Percentiles rank a stretch among this genome's conserved stretches.
phyloP scores from a whole-genome alignment of 2,113 vertebrate species.

The Pituophis catenifer region DNA sequence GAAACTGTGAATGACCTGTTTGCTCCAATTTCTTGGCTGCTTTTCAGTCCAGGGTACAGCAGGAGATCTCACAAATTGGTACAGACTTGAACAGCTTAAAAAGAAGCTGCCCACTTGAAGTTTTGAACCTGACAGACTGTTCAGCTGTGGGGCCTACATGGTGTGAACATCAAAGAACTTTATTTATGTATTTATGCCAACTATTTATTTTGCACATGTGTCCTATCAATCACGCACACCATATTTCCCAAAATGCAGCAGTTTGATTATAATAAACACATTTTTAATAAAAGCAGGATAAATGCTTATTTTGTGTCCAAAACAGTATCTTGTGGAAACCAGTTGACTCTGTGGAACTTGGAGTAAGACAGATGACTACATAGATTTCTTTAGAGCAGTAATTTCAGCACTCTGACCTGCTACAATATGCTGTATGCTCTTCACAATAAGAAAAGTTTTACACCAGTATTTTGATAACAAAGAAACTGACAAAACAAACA shows the following conservation, averaged over 20 bases:
- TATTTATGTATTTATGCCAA: slow-evolving; percentile 40
- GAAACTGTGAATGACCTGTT: not conserved
- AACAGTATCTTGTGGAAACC: not conserved
- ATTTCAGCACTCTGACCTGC: not conserved
- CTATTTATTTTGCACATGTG: slow-evolving; percentile 31
- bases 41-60: not conserved
- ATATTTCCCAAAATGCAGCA: not conserved
- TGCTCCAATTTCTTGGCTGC: slow-evolving; percentile 20
- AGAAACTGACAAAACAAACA: not conserved
- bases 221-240: not conserved
- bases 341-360: not conserved
- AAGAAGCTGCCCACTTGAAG: not conserved
- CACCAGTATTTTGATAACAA: not conserved
- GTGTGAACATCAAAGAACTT: not conserved
- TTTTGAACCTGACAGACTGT: slow-evolving; percentile 3
- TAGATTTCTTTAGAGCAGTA: not conserved
- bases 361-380: too few species aligned
- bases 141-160: not conserved
- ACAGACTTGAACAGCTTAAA: slow-evolving; percentile 7
- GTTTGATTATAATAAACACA: slow-evolving; percentile 7
- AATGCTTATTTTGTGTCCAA: not conserved
- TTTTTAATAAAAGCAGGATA: slow-evolving; percentile 14
- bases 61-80: not conserved
- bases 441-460: not conserved
- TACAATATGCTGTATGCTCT: not conserved